Evolutionary conservation across 1,140 invertebrate genomes (phyloP).

Genomic region (Andrena cerasifolii): DNA sequence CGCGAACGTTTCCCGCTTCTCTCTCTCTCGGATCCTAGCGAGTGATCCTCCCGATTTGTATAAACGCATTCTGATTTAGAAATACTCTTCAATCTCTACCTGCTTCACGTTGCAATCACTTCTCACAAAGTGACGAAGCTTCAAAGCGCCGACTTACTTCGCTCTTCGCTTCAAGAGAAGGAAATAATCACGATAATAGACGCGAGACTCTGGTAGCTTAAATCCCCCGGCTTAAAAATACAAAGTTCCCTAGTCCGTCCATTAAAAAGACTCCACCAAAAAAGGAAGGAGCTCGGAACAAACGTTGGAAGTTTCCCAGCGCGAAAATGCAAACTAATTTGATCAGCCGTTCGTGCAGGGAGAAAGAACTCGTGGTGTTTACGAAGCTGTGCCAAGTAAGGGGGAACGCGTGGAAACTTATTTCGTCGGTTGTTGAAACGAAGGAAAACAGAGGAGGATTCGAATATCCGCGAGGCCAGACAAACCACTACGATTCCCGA

Average conservation of each 20-base stretch:
- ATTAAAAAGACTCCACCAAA: not conserved
- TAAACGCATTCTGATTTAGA: too few relatives aligned
- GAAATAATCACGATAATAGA: too few relatives aligned
- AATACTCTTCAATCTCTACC: too few relatives aligned
- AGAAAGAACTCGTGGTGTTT: not conserved
- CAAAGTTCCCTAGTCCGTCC: not conserved
- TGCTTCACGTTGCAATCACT: too few relatives aligned
- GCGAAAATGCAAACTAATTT: constrained; percentile 4
- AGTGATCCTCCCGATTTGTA: too few relatives aligned
- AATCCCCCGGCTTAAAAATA: too few relatives aligned
- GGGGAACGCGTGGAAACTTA: not conserved
- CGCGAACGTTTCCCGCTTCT: not conserved
- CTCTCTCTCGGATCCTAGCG: too few relatives aligned
- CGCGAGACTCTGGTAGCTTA: too few relatives aligned
- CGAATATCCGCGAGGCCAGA: not conserved
- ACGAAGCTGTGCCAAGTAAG: not conserved
- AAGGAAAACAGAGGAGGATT: not conserved
- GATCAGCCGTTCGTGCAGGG: not conserved
- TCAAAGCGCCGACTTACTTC: too few relatives aligned
- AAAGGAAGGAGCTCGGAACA: not conserved
- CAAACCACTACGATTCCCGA: too few relatives aligned
- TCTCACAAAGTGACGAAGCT: too few relatives aligned
- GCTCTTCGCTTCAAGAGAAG: too few relatives aligned
- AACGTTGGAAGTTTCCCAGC: not conserved
- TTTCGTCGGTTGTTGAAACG: not conserved